Percentiles rank a stretch among this genome's conserved stretches.
Conservation (phyloP, 2,797 vertebrate species). For the Peromyscus nudipes region DNA sequence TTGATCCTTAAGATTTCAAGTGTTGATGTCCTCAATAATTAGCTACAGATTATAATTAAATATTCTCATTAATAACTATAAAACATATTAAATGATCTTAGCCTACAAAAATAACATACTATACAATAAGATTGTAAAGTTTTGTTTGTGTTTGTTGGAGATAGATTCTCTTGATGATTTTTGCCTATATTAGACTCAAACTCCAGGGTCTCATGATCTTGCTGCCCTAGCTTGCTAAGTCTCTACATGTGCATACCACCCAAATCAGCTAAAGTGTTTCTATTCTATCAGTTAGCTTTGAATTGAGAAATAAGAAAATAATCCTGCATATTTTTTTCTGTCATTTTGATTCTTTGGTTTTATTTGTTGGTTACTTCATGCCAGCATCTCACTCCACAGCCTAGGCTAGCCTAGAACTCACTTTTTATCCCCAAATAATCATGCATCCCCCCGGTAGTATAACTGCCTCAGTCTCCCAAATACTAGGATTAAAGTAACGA, state of each 20-base stretch:
- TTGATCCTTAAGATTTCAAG: conserved; percentile 1
- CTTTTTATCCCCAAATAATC: not conserved
- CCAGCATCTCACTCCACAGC: not conserved
- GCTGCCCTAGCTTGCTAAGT: not conserved
- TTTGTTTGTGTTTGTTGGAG: not conserved
- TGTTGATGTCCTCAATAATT: not conserved
- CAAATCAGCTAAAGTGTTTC: not conserved
- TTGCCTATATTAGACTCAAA: not conserved
- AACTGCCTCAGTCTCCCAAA: not conserved
- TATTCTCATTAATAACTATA: conserved; percentile 16
- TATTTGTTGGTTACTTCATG: not conserved
- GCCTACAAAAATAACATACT: conserved; percentile 20
- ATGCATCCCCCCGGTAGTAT: not conserved
- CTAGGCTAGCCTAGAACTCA: not conserved
- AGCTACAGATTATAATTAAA: not conserved
- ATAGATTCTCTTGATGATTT: not conserved
- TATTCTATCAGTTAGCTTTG: not conserved
- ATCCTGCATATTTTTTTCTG: not conserved
- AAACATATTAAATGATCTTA: not conserved
- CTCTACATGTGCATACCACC: not conserved
- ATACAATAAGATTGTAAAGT: not conserved
- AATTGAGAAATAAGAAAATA: not conserved
- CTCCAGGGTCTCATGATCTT: not conserved
- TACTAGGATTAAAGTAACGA: not conserved
- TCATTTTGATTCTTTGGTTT: not conserved